phyloP scores from a whole-genome alignment of 2,797 vertebrate species.

The Pseudochirops corinnae region DNA sequence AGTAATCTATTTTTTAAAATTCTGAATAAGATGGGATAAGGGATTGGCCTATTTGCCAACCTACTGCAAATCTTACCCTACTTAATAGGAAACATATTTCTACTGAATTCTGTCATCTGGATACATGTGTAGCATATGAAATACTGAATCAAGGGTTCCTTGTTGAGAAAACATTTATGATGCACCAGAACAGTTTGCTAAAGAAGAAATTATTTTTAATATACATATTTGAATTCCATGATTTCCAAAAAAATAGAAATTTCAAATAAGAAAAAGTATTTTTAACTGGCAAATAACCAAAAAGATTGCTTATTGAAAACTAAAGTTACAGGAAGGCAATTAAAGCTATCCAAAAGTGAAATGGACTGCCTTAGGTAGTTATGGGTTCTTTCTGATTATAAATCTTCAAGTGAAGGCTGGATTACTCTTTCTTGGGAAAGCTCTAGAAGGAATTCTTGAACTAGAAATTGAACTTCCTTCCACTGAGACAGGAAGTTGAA shows the following conservation, averaged over 20 bases:
- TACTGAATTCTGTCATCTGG: constrained; percentile 90
- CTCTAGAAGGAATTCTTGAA: background rate
- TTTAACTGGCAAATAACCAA: background rate
- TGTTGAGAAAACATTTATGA: constrained; percentile 92
- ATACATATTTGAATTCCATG: constrained; percentile 91
- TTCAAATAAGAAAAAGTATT: background rate
- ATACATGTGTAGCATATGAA: constrained; percentile 95
- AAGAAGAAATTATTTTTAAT: constrained; percentile 81
- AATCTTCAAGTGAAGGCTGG: no score
- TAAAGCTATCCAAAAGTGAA: no score
- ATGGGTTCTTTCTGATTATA: no score
- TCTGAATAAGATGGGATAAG: background rate
- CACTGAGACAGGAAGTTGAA: background rate
- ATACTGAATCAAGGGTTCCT: constrained; percentile 92
- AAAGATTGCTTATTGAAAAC: background rate
- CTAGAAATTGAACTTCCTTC: background rate
- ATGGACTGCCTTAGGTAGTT: no score
- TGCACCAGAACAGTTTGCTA: constrained; percentile 91
- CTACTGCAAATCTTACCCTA: constrained; percentile 26
- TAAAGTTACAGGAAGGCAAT: background rate
- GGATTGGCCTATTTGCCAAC: background rate
- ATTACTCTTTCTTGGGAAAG: no score
- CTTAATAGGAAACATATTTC: background rate
- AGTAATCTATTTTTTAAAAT: background rate
- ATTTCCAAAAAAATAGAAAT: constrained; percentile 86